Percentiles rank a stretch among this genome's conserved stretches.
These are phyloP conservation scores for Lysiphlebus fabarum DNA, from an alignment of 1,140 invertebrate genomes.

Conservation along the genomic window DNA sequence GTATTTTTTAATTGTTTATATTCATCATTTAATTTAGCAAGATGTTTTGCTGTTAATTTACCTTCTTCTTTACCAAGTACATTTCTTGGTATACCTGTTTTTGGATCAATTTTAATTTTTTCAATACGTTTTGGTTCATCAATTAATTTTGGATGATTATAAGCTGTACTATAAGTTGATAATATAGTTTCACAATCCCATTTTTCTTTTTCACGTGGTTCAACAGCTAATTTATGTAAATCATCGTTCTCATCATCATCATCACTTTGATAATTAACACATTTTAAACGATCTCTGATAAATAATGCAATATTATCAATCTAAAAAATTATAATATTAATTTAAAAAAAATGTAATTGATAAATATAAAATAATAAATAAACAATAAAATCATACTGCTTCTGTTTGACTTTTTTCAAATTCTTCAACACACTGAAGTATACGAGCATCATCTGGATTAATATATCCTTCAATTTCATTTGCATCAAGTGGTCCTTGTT, in stretches of 20 bases:
- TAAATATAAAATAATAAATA: neutral
- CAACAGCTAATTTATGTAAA: slow-evolving; percentile 60
- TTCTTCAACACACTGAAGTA: slow-evolving; percentile 61
- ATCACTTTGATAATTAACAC: slow-evolving; percentile 33
- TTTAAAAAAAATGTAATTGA: slow-evolving; percentile 10
- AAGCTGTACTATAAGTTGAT: slow-evolving; percentile 84
- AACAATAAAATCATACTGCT: slow-evolving; percentile 31
- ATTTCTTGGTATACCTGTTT: slow-evolving; percentile 72
- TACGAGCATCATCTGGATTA: slow-evolving; percentile 63
- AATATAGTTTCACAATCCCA: slow-evolving; percentile 95
- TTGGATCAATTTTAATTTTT: slow-evolving; percentile 70
- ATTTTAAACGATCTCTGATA: slow-evolving; percentile 43
- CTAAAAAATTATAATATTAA: slow-evolving; percentile 28
- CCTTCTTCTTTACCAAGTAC: slow-evolving; percentile 56
- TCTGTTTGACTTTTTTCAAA: slow-evolving; percentile 53
- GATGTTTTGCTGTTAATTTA: slow-evolving; percentile 66
- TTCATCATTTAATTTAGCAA: slow-evolving; percentile 64
- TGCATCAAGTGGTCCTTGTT: slow-evolving; percentile 83
- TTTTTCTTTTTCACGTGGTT: slow-evolving; percentile 61
- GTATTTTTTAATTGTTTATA: slow-evolving; percentile 38
- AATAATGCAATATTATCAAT: slow-evolving; percentile 37
- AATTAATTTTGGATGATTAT: slow-evolving; percentile 89
- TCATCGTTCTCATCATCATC: slow-evolving; percentile 61
- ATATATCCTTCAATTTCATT: slow-evolving; percentile 86
- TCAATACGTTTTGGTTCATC: slow-evolving; percentile 62